A percentile compares a stretch with the other conserved stretches of the same genome.
phyloP scores from a whole-genome alignment of 2,797 vertebrate genomes.

The Neostethus bicornis region DNA sequence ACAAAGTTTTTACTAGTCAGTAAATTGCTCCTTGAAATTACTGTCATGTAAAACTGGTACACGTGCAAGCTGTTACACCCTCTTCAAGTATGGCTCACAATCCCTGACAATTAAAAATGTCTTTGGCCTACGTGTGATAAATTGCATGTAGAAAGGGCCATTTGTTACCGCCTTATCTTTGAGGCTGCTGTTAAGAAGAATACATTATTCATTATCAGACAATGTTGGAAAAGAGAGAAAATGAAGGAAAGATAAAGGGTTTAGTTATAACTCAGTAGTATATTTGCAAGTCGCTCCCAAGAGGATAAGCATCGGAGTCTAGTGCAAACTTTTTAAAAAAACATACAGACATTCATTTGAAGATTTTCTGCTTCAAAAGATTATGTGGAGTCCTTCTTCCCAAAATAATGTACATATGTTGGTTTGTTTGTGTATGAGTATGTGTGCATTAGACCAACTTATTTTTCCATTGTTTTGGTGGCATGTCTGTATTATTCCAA shows the following conservation, averaged over 20 bases:
- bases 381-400: neutral
- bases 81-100: conserved; percentile 50
- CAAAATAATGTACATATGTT: neutral
- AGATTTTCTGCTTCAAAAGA: conserved; percentile 10
- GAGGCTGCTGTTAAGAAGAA: conserved; percentile 49
- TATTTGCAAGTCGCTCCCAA: conserved; percentile 43
- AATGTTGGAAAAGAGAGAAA: conserved; percentile 53
- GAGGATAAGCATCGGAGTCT: conserved; percentile 37
- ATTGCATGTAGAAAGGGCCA: conserved; percentile 52
- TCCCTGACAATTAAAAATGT: conserved; percentile 64
- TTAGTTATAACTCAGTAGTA: conserved; percentile 37
- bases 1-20: conserved; percentile 7
- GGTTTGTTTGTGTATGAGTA: no score
- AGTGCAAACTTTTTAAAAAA: conserved; percentile 35
- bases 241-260: conserved; percentile 56
- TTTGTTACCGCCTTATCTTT: conserved; percentile 73
- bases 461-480: no score
- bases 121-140: conserved; percentile 56
- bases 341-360: conserved; percentile 22
- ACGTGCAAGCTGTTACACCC: conserved; percentile 21
- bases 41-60: conserved; percentile 2
- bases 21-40: neutral
- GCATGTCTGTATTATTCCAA: no score
- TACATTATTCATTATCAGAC: conserved; percentile 65
- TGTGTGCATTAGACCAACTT: no score